These are phyloP conservation scores for Apamea anceps DNA, from an alignment of 2,888 invertebrate genomes.

Conservation along the genomic window DNA sequence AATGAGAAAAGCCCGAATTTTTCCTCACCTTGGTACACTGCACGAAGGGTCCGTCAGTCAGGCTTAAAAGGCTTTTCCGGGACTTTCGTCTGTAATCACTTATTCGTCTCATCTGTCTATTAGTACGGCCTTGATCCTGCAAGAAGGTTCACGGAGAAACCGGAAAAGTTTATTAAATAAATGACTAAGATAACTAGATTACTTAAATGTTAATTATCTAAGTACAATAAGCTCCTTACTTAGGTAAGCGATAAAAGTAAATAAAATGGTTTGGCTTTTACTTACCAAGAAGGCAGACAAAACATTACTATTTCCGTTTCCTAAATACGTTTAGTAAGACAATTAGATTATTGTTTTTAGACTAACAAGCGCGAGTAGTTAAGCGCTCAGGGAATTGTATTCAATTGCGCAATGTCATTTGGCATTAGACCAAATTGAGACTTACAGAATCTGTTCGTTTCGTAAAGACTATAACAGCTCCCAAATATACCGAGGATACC, in stretches of 20 bases:
- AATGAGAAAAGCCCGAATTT: constrained; percentile 22
- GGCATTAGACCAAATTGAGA: constrained; percentile 75
- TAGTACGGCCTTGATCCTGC: constrained; percentile 31
- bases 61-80: constrained; percentile 45
- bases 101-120: constrained; percentile 45
- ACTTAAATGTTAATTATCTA: constrained; percentile 20
- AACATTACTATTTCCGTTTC: constrained; percentile 21
- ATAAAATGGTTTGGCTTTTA: constrained; percentile 20
- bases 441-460: constrained; percentile 58
- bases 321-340: constrained; percentile 23
- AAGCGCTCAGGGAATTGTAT: constrained; percentile 64
- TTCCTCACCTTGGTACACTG: constrained; percentile 23
- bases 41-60: constrained; percentile 45
- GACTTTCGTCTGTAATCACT: constrained; percentile 44
- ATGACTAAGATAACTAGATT: constrained; percentile 13
- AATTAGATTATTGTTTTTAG: constrained; percentile 46
- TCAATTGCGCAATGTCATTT: constrained; percentile 72
- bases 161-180: constrained; percentile 19
- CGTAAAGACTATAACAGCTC: constrained; percentile 61
- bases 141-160: neutral
- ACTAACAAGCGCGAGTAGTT: constrained; percentile 31
- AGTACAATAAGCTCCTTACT: constrained; percentile 23
- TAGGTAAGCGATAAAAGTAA: constrained; percentile 5
- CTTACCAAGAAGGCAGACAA: neutral
- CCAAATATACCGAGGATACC: constrained; percentile 37